Percentiles rank a stretch among this genome's conserved stretches.
Evolutionary conservation across 2,797 vertebrate genomes (phyloP).

Genomic region (Sciaenops ocellatus): DNA sequence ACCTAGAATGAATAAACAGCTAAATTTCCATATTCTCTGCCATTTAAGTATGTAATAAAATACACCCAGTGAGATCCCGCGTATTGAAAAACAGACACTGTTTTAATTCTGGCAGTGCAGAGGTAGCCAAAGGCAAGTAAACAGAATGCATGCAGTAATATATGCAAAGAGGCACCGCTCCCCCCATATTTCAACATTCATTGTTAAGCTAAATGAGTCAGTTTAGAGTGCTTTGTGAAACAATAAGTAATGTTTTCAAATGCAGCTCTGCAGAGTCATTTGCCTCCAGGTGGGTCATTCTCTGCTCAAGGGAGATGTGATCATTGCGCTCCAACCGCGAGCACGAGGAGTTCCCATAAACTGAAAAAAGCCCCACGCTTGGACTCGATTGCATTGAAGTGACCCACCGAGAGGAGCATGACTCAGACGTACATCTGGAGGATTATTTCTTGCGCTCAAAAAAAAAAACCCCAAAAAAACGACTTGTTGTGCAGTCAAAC

Average conservation of each 20-base stretch:
- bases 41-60: conserved; percentile 17
- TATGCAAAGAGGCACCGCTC: conserved; percentile 32
- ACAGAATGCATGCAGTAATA: conserved; percentile 36
- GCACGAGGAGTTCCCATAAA: conserved; percentile 43
- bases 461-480: background rate
- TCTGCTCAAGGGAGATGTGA: conserved; percentile 26
- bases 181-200: conserved; percentile 30
- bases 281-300: conserved; percentile 32
- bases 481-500: background rate
- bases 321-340: conserved; percentile 17
- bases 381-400: conserved; percentile 4
- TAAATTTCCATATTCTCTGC: background rate
- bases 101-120: conserved; percentile 10
- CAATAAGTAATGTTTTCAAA: conserved; percentile 43
- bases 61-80: background rate
- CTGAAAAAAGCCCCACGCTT: background rate
- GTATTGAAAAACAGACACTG: conserved; percentile 1
- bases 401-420: conserved; percentile 29
- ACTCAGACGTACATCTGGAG: conserved; percentile 40
- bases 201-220: conserved; percentile 44
- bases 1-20: background rate
- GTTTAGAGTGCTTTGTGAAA: conserved; percentile 48
- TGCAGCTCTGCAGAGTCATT: conserved; percentile 38
- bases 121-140: conserved; percentile 33
- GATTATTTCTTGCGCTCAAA: conserved; percentile 13